Evolutionary conservation across 2,113 vertebrate species (phyloP).

Genomic region (Hippoglossus stenolepis): DNA sequence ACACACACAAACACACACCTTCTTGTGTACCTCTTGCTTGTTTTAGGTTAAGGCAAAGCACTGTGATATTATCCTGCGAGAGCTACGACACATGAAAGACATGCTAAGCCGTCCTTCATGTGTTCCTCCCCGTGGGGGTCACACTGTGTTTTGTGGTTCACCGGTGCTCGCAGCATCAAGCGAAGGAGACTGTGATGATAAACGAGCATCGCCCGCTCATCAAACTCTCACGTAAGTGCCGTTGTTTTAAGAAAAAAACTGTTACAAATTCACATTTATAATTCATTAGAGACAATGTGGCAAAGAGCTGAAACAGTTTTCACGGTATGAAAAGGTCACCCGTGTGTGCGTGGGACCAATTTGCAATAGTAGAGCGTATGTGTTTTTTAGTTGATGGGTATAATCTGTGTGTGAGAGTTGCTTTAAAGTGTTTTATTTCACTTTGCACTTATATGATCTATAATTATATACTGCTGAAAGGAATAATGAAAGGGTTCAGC

Average conservation of each 20-base stretch:
- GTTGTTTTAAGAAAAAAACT: no score
- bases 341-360: not conserved
- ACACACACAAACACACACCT: slow-evolving; percentile 38
- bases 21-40: slow-evolving; percentile 2
- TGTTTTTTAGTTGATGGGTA: no score
- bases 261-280: slow-evolving; percentile 58
- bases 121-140: slow-evolving; percentile 74
- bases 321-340: slow-evolving; percentile 7
- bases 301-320: slow-evolving; percentile 43
- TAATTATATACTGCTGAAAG: slow-evolving; percentile 28
- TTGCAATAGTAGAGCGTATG: not conserved
- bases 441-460: slow-evolving; percentile 26
- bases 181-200: slow-evolving; percentile 27
- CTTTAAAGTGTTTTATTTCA: slow-evolving; percentile 29
- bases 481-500: slow-evolving; percentile 29
- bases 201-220: slow-evolving; percentile 47
- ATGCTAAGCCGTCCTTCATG: slow-evolving; percentile 74
- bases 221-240: slow-evolving; percentile 32
- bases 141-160: slow-evolving; percentile 43
- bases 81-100: slow-evolving; percentile 67
- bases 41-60: slow-evolving; percentile 56
- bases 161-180: slow-evolving; percentile 24
- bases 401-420: slow-evolving; percentile 26
- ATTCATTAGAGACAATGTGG: slow-evolving; percentile 26
- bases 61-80: slow-evolving; percentile 60